A percentile compares a stretch with the other conserved stretches of the same genome.
Evolutionary conservation across 92 coral and sea anemone species (phyloP).

Genomic region (Blastomussa wellsi): DNA sequence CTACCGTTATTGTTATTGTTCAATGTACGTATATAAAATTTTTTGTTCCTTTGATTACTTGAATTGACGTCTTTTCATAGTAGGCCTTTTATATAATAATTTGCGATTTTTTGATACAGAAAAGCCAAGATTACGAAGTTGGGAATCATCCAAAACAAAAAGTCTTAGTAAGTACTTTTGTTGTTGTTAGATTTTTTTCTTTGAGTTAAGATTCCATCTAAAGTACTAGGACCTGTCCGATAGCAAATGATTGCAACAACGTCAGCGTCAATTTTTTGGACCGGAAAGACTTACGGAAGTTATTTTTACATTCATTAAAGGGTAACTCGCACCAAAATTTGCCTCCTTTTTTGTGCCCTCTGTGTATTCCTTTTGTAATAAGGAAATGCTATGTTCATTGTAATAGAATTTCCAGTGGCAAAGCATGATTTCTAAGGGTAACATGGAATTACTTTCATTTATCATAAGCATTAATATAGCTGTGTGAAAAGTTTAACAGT

Average conservation of each 20-base stretch:
- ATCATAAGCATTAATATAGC: background rate
- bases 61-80: background rate
- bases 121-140: slow-evolving; percentile 85
- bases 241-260: no score
- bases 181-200: background rate
- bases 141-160: slow-evolving; percentile 59
- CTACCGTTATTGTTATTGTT: background rate
- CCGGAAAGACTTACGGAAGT: no score
- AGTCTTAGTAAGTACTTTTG: background rate
- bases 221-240: no score
- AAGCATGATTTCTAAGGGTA: no score
- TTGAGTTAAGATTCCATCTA: background rate
- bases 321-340: no score
- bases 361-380: no score
- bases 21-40: background rate
- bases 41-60: background rate
- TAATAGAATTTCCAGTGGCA: no score
- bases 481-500: background rate
- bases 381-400: no score
- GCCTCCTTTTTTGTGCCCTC: no score
- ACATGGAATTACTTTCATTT: no score
- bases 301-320: no score
- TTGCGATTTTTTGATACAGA: slow-evolving; percentile 35
- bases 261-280: no score
- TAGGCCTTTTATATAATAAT: background rate